Conservation (phyloP, 2,797 vertebrate genomes). For the Notolepis coatsorum region DNA sequence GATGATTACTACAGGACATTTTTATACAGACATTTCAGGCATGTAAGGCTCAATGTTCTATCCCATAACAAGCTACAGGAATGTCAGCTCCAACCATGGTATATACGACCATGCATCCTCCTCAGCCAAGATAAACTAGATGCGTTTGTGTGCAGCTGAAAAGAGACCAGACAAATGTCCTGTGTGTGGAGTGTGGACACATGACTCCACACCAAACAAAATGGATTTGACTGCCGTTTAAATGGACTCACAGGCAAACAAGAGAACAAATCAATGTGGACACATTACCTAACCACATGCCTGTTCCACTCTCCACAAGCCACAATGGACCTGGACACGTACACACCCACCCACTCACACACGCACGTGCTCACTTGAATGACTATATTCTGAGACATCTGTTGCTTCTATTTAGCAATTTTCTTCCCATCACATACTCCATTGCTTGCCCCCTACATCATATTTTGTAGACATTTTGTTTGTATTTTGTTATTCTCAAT, state of each 20-base stretch:
- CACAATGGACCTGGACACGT: neutral
- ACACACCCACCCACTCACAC: conserved; percentile 6
- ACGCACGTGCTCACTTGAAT: conserved; percentile 16
- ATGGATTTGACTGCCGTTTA: conserved; percentile 1
- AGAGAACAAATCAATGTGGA: conserved; percentile 23
- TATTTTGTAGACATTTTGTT: too few species aligned
- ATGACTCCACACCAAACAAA: conserved; percentile 23
- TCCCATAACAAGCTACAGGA: too few species aligned
- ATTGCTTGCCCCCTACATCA: too few species aligned
- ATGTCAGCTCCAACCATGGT: too few species aligned
- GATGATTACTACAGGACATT: too few species aligned
- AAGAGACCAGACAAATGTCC: neutral
- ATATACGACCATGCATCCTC: too few species aligned
- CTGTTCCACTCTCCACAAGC: neutral
- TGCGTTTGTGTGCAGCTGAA: neutral
- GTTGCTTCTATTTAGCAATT: too few species aligned
- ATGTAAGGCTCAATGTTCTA: too few species aligned
- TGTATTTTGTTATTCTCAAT: too few species aligned
- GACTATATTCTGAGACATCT: too few species aligned
- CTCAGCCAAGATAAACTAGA: conserved; percentile 36
- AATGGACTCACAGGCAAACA: neutral
- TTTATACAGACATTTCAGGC: too few species aligned
- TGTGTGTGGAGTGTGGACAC: neutral
- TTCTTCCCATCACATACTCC: too few species aligned
- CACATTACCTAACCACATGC: conserved; percentile 28